Conservation (phyloP, 2,888 invertebrate genomes). For the Dorcus hopei region DNA sequence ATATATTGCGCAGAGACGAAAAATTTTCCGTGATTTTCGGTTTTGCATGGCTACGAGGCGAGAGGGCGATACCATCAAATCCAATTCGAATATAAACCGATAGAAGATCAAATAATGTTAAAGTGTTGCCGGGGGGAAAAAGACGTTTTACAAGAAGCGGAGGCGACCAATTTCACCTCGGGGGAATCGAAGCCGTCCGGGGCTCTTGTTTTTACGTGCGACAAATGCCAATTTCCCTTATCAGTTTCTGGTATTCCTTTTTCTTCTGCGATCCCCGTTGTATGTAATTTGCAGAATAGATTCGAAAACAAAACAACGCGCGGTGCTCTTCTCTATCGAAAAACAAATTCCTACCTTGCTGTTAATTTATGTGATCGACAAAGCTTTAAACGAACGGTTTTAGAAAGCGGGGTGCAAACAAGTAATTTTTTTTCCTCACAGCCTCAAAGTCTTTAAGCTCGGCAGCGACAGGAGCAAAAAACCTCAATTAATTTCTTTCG, state of each 20-base stretch:
- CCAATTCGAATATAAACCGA: slow-evolving; percentile 32
- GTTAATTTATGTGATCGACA: too few relatives aligned
- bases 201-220: slow-evolving; percentile 31
- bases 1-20: too few relatives aligned
- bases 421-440: too few relatives aligned
- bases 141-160: slow-evolving; percentile 27
- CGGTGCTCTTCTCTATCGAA: too few relatives aligned
- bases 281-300: too few relatives aligned
- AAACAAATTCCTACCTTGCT: too few relatives aligned
- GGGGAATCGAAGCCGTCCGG: slow-evolving; percentile 42
- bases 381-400: too few relatives aligned
- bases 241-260: slow-evolving; percentile 34
- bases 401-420: too few relatives aligned
- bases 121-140: slow-evolving; percentile 15
- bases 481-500: slow-evolving; percentile 43
- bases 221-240: slow-evolving; percentile 47
- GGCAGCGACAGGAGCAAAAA: not conserved
- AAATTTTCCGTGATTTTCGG: too few relatives aligned
- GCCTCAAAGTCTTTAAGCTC: too few relatives aligned
- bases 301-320: too few relatives aligned
- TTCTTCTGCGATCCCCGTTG: not conserved
- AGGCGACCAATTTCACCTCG: slow-evolving; percentile 42
- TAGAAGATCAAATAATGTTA: slow-evolving; percentile 31
- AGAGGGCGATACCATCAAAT: slow-evolving; percentile 21
- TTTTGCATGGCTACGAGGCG: slow-evolving; percentile 1